Evolutionary conservation across 2,113 vertebrate genomes (phyloP), one percentile per base, ranked within the genome.

Genomic region (Ailurus styani): DNA sequence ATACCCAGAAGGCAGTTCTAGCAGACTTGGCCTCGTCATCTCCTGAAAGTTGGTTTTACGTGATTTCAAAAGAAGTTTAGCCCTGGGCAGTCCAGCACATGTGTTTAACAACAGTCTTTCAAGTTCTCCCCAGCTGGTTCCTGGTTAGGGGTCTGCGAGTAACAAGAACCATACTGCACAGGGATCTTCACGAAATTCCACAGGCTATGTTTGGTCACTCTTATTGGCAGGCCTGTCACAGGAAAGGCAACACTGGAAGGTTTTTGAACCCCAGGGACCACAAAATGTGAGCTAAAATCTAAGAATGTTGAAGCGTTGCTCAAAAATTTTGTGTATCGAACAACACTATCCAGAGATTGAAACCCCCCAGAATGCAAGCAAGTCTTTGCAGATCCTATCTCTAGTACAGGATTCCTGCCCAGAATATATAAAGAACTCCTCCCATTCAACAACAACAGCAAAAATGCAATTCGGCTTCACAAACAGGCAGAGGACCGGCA

Each of bases 51-150:
- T 96, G 92, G 34, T 89, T 77, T 2, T 73, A 86, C n/a, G 7
- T 95, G 70, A 93, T 91, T 95, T 84, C 34, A 1, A 77, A 87
- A 96, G 42, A 70, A 94, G 91, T 27, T 79, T 96, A 77, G 94
- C 79, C 66, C 89, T 66, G 37, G 88, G 83, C 85, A 93, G 81
- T 70, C 34, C 2, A 52, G 60, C 54, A 12, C 85, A 79, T 50
- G 34, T 23, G 6, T 25, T 15, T 62, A 50, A 37, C 54, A 73
- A 42, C 6, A 40, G 21, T 50, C 25, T 95, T 47, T 77, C 42
- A 64, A 78, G 77, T 79, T n/a, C 37, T 96, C 77, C 62, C 75
- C 7, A 4, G 12, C 68, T 97, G 57, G 45, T 37, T 52, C 29
- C n/a, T 20, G 42, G 78, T 13, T n/a, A 70, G 42, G 77, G 60